Base-by-base conservation (phyloP, 2,797 vertebrate species). In the Clarias platycephalus region DNA sequence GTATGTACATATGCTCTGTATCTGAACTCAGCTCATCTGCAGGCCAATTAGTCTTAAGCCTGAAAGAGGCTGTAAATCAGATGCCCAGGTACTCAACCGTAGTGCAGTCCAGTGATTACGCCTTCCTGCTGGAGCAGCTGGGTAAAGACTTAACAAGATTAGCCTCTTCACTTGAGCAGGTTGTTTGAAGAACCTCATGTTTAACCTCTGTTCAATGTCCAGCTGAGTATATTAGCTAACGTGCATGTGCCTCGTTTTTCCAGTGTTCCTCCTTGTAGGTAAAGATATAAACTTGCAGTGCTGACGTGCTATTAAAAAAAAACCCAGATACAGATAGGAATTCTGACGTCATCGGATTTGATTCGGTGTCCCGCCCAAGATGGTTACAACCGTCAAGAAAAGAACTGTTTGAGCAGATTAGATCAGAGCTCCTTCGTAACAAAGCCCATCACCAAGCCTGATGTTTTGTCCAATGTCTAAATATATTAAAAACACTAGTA, bases 141-240 rank as follows among this genome's bases (percentile, higher is more conserved):
- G 91, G 90, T 91, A 89, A 87, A 92, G 88, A 86, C 88, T 91
- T 93, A 94, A 94, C 92, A 88, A 92, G 93, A 94, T 95, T 94
- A 94, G 85, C 88, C 84, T 87, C 90, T 91, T 89, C 89, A 92
- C 91, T 93, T 91, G 90, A 93, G 91, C 92, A 0, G 74, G 90
- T 87, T 88, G 87, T 88, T 84, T 91, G 91, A 92, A 91, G 86
- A 90, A 84, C 84, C 88, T 91, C 89, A 63, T 82, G 83, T 86
- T 86, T 86, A 85, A 86, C 58, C 72, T 82, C 71, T 67, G 60
- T 31, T 49, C 49, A 62, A 83, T 57, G 80, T 91, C 92, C 87
- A 70, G 55, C 86, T 91, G 91, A 92, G 91, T 90, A 82, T 53
- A 84, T 72, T 64, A 75, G n/a, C 72, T 87, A 82, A 57, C 44